phyloP scores from a whole-genome alignment of 2,797 vertebrate genomes.

The Helicolenus hilgendorfi region DNA sequence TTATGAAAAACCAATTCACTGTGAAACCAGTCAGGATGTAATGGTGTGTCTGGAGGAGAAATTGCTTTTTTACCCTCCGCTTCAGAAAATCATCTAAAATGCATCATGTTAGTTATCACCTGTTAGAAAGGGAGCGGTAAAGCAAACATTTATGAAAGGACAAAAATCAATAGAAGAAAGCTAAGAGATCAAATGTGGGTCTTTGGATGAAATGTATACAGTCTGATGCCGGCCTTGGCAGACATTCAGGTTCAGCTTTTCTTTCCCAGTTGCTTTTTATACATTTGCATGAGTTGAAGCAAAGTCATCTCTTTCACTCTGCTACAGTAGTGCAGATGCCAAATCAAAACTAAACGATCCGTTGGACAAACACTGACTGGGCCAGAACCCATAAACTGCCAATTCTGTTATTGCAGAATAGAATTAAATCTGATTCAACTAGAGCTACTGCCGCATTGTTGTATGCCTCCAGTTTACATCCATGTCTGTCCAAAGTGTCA shows the following conservation, averaged over 20 bases:
- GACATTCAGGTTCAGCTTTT: neutral
- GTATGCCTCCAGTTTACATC: neutral
- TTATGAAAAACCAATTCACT: constrained; percentile 67
- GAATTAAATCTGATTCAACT: neutral
- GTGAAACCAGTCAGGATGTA: constrained; percentile 53
- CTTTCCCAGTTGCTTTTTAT: neutral
- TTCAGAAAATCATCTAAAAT: constrained; percentile 56
- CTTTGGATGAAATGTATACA: constrained; percentile 21
- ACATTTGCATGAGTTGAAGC: constrained; percentile 11
- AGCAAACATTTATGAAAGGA: constrained; percentile 55
- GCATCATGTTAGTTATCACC: constrained; percentile 36
- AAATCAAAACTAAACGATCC: constrained; percentile 17
- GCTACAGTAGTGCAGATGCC: constrained; percentile 12
- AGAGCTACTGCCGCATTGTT: neutral
- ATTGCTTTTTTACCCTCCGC: constrained; percentile 48
- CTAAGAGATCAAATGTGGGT: constrained; percentile 55
- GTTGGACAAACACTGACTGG: constrained; percentile 19
- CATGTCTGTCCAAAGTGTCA: neutral
- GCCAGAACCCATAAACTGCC: neutral
- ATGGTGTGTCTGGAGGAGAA: constrained; percentile 46
- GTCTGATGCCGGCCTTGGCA: neutral
- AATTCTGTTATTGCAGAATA: neutral
- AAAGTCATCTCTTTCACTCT: constrained; percentile 12
- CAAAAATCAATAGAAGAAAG: constrained; percentile 51
- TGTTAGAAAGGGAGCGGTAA: constrained; percentile 38